Evolutionary conservation across 2,888 invertebrate genomes (phyloP), one percentile per base, ranked within the genome.

Genomic region (Vanessa cardui): DNA sequence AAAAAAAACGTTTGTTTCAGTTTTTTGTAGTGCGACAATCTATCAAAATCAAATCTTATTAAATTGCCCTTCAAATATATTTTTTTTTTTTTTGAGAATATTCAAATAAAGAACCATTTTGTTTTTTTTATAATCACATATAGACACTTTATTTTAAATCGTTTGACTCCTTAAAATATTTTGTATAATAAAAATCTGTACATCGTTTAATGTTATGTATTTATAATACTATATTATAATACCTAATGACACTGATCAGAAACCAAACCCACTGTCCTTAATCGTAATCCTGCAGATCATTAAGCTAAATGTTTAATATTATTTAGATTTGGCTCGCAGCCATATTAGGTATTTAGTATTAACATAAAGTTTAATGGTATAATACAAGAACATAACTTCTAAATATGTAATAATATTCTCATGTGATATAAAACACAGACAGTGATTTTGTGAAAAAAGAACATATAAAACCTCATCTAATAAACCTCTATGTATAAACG

Each of bases 321-420:
- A 68, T 71, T 71, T 66, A 62, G 62, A 66, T 68, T 71, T 71
- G 70, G 70, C 65, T 47, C 65, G 50, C 20, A 56, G 68, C 70
- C 70, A 71, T 50, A 58, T 45, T 62, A 65, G 61, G 68, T 60
- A 54, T 62, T 66, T 62, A 66, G 65, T 64, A 64, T 65, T 65
- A 66, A 49, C 68, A 65, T 71, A 71, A 71, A 71, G 59, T 63
- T 71, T 65, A 63, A 71, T 68, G 68, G 64, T 60, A 50, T 62
- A 47, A 59, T 68, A 63, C 49, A 59, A 47, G 62, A 59, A 33
- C 65, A 65, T 71, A 60, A 63, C 60, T 71, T 63, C 62, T 60
- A 65, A 68, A 66, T 65, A 39, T 39, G 39, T 39, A 65, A 62
- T 66, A 58, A 66, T 71, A 56, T n/a, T 47, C 59, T 50, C 50